phyloP scores from a whole-genome alignment of 1,140 invertebrate genomes.

The Zeugodacus cucurbitae region DNA sequence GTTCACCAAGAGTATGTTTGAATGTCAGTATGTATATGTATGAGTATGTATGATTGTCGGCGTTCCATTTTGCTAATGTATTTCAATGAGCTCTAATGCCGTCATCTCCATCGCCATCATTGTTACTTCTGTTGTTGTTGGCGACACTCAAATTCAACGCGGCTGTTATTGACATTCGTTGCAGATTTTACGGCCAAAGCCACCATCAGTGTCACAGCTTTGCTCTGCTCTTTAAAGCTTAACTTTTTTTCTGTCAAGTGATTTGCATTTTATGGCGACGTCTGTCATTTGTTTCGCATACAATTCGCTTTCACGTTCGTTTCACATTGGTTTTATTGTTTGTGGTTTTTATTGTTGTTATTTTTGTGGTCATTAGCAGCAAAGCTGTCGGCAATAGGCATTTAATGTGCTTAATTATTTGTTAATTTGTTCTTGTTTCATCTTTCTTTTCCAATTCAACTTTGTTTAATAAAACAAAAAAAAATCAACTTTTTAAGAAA shows the following conservation, averaged over 20 bases:
- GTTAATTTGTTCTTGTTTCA: no score
- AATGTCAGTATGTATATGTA: neutral
- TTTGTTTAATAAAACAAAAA: no score
- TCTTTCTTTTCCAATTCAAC: no score
- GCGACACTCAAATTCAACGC: neutral
- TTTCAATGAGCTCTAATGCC: neutral
- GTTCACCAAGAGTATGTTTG: neutral
- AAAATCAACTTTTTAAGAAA: no score
- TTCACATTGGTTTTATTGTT: neutral
- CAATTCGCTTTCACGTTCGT: neutral
- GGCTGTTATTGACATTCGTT: neutral
- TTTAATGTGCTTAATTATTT: no score
- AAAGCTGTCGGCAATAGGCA: no score
- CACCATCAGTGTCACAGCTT: neutral
- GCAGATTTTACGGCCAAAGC: constrained; percentile 5
- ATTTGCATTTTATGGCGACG: neutral
- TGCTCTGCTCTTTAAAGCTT: neutral
- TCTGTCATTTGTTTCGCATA: neutral
- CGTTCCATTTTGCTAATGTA: neutral
- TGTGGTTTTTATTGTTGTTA: no score
- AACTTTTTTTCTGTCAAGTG: neutral
- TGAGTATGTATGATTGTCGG: neutral
- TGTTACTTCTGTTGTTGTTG: neutral
- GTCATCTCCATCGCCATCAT: neutral
- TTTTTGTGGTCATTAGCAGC: no score